Evolutionary conservation across 1,140 invertebrate species (phyloP), one percentile per base, ranked within the genome.

Genomic region (Drosophila parabipectinata): DNA sequence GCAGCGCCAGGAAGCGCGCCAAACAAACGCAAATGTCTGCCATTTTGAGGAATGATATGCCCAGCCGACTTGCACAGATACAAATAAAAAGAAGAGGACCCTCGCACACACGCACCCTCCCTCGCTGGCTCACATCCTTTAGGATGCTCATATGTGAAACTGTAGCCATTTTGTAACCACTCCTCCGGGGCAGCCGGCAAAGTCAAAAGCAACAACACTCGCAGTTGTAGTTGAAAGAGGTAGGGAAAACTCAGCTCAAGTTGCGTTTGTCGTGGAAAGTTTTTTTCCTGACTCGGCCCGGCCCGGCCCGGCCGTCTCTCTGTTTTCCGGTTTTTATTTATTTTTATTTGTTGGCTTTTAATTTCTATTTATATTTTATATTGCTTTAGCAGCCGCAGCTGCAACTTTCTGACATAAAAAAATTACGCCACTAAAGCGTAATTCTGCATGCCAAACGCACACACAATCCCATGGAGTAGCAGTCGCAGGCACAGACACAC

Each of bases 361-460:
- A 85, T 85, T 85, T 88, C 74, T 87, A 87, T 87, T 83, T 87
- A 82, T 87, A 82, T 87, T 87, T 87, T 88, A 78, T 82, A 79
- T 79, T 83, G 75, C 79, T 64, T 87, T 74, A 68, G 69, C 76
- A 64, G 77, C 55, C 74, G 54, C 83, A 88, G 79, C 83, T 88
- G 83, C 67, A 83, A 79, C 83, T 76, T 54, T 79, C 71, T 63
- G 67, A 59, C 62, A 87, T 81, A 51, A 72, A 64, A 76, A 88
- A 79, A 88, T 88, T 56, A 88, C 63, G 84, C 84, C 75, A 83
- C 83, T 88, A 88, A 88, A 88, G 84, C 83, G 56, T 74, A 88
- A 87, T 87, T 88, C 83, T 63, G 75, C 79, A 87, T 83, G 79
- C 77, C 82, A 81, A 45, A 64, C 41, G 44, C 41, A 64, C 72